phyloP scores from a whole-genome alignment of 1,140 invertebrate genomes.

The Macrostomum lignano region DNA sequence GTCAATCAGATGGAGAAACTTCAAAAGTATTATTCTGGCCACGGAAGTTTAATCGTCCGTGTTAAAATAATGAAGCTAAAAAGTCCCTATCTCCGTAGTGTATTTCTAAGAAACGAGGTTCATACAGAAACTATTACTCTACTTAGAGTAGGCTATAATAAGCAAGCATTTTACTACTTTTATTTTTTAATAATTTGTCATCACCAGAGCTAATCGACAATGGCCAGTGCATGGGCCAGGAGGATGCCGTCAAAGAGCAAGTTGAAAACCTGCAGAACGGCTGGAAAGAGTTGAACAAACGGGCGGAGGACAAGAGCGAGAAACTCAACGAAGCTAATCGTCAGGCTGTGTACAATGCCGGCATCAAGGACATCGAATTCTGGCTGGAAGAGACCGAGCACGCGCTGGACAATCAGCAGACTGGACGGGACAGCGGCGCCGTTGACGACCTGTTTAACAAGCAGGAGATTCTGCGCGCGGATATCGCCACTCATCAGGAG shows the following conservation, averaged over 20 bases:
- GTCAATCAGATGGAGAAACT: too few species aligned
- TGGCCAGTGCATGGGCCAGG: constrained; percentile 30
- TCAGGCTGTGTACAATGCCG: constrained; percentile 90
- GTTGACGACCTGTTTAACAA: constrained; percentile 99
- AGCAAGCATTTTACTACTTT: too few species aligned
- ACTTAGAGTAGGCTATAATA: too few species aligned
- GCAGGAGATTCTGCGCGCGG: constrained; percentile 84
- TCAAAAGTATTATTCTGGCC: too few species aligned
- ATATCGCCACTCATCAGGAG: constrained; percentile 63
- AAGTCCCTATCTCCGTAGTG: too few species aligned
- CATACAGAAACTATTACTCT: too few species aligned
- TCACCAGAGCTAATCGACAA: too few species aligned
- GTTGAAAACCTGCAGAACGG: constrained; percentile 80
- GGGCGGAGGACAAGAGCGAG: constrained; percentile 82
- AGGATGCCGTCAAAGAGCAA: constrained; percentile 34
- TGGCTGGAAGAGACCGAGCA: constrained; percentile 91
- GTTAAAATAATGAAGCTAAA: too few species aligned
- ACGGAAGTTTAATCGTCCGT: too few species aligned
- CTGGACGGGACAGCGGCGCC: constrained; percentile 82
- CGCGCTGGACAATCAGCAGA: constrained; percentile 74
- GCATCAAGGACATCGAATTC: constrained; percentile 96
- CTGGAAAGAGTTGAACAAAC: constrained; percentile 88
- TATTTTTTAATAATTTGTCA: too few species aligned
- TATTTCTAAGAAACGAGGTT: too few species aligned
- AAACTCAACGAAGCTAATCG: constrained; percentile 95